Conservation (phyloP, 2,113 vertebrate species). For the Apodemus speciosus region DNA sequence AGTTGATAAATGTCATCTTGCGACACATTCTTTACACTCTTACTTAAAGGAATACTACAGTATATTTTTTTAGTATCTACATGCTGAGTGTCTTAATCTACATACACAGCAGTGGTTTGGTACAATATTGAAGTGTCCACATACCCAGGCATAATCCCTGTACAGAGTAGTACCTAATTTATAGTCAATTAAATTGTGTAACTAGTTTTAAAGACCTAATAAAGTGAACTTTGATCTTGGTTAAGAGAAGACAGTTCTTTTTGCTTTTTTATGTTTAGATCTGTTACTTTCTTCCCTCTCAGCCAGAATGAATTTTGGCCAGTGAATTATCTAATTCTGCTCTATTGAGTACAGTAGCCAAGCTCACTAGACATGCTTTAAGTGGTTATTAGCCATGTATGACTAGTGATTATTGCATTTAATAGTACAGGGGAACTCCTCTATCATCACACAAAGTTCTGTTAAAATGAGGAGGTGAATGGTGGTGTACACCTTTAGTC, state of each 20-base stretch:
- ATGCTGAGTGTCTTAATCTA: slow-evolving; percentile 73
- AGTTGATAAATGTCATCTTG: slow-evolving; percentile 74
- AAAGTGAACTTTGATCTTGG: slow-evolving; percentile 84
- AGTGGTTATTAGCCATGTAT: not conserved
- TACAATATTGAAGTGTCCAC: slow-evolving; percentile 85
- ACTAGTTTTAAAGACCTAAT: slow-evolving; percentile 89
- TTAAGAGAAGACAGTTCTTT: slow-evolving; percentile 22
- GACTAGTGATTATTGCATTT: not conserved
- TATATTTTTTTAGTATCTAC: slow-evolving; percentile 74
- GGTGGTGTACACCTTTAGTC: not conserved
- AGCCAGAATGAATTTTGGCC: not conserved
- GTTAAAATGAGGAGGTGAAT: not conserved
- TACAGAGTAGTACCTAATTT: slow-evolving; percentile 94
- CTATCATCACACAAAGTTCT: not conserved
- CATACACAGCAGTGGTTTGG: slow-evolving; percentile 82
- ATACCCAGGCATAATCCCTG: slow-evolving; percentile 83
- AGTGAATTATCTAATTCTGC: not conserved
- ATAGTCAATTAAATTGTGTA: slow-evolving; percentile 86
- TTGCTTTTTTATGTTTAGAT: not conserved
- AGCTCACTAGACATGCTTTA: not conserved
- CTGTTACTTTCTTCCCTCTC: not conserved
- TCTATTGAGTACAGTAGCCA: not conserved
- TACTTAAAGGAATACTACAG: slow-evolving; percentile 79
- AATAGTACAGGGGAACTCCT: not conserved
- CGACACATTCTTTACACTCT: slow-evolving; percentile 74